A percentile compares a stretch with the other conserved stretches of the same genome.
These are phyloP conservation scores for Echinometra lucunter DNA, from an alignment of 53 echinoderm and acorn worm genomes.

Conservation along the genomic window DNA sequence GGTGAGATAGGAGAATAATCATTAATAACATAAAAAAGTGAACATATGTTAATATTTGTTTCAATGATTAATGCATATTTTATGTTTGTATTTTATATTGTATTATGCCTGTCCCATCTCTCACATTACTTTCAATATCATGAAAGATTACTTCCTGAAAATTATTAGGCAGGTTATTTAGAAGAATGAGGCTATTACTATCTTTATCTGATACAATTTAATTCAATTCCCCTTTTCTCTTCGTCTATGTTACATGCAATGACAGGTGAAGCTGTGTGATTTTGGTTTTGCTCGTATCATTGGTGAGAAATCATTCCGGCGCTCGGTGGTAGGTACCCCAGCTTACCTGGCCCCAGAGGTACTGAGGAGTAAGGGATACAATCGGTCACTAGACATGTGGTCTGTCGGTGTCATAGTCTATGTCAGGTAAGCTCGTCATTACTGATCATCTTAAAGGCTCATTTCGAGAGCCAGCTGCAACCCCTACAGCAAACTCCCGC, in stretches of 20 bases:
- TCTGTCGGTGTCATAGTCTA: constrained; percentile 99
- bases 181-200: too few species aligned
- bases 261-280: constrained; percentile 97
- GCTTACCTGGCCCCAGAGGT: constrained; percentile 99
- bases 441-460: not conserved
- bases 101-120: too few species aligned
- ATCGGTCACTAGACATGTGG: constrained; percentile 99
- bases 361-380: constrained; percentile 95
- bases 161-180: too few species aligned
- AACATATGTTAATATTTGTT: too few species aligned
- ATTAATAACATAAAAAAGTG: too few species aligned
- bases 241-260: not conserved
- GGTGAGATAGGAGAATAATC: too few species aligned
- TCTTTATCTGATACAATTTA: too few species aligned
- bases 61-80: too few species aligned
- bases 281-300: constrained; percentile 99
- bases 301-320: constrained; percentile 99
- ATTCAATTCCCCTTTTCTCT: not conserved
- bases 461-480: not conserved
- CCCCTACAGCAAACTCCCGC: too few species aligned
- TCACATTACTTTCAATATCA: too few species aligned
- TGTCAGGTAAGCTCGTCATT: constrained; percentile 82
- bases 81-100: too few species aligned
- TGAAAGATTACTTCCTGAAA: too few species aligned
- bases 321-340: constrained; percentile 99